Evolutionary conservation across 2,797 vertebrate genomes (phyloP).

Genomic region (Mallotus villosus): DNA sequence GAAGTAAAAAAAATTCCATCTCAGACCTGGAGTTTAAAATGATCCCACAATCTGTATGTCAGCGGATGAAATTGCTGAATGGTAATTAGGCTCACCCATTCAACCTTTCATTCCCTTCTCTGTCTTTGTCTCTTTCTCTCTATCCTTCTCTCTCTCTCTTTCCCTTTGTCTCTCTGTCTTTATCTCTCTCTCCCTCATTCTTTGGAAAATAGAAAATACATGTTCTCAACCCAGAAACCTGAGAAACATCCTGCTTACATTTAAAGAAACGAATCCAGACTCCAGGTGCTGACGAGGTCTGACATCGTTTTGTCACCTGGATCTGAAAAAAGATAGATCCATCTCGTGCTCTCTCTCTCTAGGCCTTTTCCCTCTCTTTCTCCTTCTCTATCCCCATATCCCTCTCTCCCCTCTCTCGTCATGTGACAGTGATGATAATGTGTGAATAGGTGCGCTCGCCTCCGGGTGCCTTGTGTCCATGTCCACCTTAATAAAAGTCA

Average conservation of each 20-base stretch:
- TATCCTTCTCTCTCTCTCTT: neutral
- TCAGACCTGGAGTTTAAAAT: slow-evolving; percentile 71
- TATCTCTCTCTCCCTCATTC: slow-evolving; percentile 11
- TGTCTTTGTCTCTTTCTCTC: slow-evolving; percentile 12
- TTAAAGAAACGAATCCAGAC: no score
- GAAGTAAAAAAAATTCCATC: slow-evolving; percentile 77
- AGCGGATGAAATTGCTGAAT: slow-evolving; percentile 68
- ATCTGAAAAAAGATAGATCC: no score
- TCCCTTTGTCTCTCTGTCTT: neutral
- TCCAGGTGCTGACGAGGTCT: no score
- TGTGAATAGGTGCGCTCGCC: slow-evolving; percentile 73
- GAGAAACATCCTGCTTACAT: neutral
- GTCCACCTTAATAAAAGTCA: slow-evolving; percentile 78
- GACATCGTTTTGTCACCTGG: no score
- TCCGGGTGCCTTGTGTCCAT: slow-evolving; percentile 68
- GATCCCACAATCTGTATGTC: slow-evolving; percentile 68
- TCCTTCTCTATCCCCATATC: neutral
- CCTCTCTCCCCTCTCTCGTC: slow-evolving; percentile 51
- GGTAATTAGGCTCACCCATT: slow-evolving; percentile 58
- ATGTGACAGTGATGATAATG: slow-evolving; percentile 77
- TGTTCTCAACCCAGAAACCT: neutral
- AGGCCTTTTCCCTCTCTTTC: neutral
- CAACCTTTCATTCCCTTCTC: slow-evolving; percentile 17
- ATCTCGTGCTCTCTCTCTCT: neutral
- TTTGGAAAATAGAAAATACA: neutral